Base-by-base conservation (phyloP, 2,888 invertebrate genomes). In the Eurytoma adleriae region DNA sequence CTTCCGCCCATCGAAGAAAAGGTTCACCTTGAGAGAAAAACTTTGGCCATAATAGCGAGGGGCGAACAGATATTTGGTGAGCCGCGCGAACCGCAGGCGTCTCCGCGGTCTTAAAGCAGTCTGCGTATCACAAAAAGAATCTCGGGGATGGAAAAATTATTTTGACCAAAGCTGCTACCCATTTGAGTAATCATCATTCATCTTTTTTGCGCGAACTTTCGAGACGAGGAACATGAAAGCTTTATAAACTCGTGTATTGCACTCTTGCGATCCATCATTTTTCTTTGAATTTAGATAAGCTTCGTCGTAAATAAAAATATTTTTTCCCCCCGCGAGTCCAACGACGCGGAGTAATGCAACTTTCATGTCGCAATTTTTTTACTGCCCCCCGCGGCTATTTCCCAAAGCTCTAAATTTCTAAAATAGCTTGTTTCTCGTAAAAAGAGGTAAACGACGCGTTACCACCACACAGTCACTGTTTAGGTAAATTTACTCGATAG, bases 201-300 rank as follows among this genome's bases (percentile, higher is more conserved):
- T 20, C 13, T 56, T 30, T 56, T 52, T 40, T 57, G 2, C 16
- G 48, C 14, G 30, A 16, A 54, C 24, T 52, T 27, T 64, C 54
- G 54, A 30, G 52, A 64, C 18, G 18, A 59, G 16, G 40, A 18
- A 27, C 57, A 61, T 54, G 50, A 74, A 64, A 66, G 64, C 66
- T 57, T 67, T 12, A 40, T 18, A 48, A 64, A 48, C 12, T 54
- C 54, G 54, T 14, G 24, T 7, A 59, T 48, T 67, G 50, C 30
- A n/a, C 13, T 50, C 57, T 57, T 13, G 50, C 40, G 59, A 76
- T 68, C 76, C 69, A 76, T 76, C 69, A 69, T 76, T 61, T 62
- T 61, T 76, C 59, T 59, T 67, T 57, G 74, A 75, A 75, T 67
- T 40, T 57, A 67, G 16, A 75, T 59, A 76, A 68, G 68, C 69